Conservation (phyloP, 2,888 invertebrate species). For the Sphinx pinastri region DNA sequence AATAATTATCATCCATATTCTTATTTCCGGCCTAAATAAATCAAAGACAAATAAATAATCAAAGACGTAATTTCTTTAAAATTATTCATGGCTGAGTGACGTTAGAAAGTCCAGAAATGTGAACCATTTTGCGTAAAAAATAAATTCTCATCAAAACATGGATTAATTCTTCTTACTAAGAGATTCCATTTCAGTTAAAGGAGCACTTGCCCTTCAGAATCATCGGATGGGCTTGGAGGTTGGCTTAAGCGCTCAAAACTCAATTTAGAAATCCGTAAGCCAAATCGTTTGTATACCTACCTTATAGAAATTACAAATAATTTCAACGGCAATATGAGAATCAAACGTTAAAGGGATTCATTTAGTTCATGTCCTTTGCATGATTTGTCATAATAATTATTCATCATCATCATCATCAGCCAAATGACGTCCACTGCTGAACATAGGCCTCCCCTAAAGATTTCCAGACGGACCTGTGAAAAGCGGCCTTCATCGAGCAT, state of each 20-base stretch:
- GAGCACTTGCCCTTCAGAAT: constrained; percentile 50
- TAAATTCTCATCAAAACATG: constrained; percentile 48
- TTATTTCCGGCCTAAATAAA: not conserved
- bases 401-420: too few relatives aligned
- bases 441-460: too few relatives aligned
- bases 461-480: too few relatives aligned
- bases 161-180: constrained; percentile 52
- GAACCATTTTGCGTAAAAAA: constrained; percentile 46
- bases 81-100: constrained; percentile 37
- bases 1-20: too few relatives aligned
- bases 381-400: too few relatives aligned
- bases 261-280: constrained; percentile 40
- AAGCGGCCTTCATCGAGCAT: too few relatives aligned
- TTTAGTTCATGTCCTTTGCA: not conserved
- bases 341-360: not conserved
- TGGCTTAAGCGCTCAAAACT: constrained; percentile 49
- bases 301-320: not conserved
- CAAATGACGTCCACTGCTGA: too few relatives aligned
- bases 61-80: constrained; percentile 28
- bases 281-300: not conserved
- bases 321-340: not conserved
- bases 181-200: constrained; percentile 52
- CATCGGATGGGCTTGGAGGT: constrained; percentile 47
- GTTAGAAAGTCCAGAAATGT: constrained; percentile 44
- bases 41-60: too few relatives aligned